Percentiles rank a stretch among this genome's conserved stretches.
Evolutionary conservation across 53 echinoderm and acorn worm species (phyloP).

Genomic region (Henricia sp.): DNA sequence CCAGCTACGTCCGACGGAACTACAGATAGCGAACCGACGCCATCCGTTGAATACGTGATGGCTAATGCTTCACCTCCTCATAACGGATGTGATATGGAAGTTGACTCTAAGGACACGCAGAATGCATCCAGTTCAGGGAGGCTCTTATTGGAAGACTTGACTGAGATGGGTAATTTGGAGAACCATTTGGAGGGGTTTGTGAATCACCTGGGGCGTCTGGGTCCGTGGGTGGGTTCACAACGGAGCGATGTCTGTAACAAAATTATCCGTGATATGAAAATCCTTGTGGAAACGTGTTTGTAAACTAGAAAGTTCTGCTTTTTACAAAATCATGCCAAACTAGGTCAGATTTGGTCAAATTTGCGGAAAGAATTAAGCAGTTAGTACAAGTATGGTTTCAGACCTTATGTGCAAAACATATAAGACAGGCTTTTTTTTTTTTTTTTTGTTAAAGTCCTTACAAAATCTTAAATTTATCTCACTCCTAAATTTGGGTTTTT

Average conservation of each 20-base stretch:
- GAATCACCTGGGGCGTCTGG: conserved; percentile 45
- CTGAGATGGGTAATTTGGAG: conserved; percentile 20
- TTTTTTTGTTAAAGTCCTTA: too few relatives aligned
- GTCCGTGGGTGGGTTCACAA: conserved; percentile 53
- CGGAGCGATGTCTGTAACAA: conserved; percentile 32
- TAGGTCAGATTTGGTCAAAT: too few relatives aligned
- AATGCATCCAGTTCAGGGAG: background rate
- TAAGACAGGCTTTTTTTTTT: too few relatives aligned
- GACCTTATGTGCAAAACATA: too few relatives aligned
- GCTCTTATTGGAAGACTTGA: conserved; percentile 40
- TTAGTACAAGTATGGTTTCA: too few relatives aligned
- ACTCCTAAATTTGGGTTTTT: too few relatives aligned
- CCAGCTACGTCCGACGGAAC: background rate
- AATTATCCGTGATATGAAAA: conserved; percentile 27
- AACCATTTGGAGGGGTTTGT: conserved; percentile 43
- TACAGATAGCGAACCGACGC: too few relatives aligned
- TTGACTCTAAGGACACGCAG: background rate
- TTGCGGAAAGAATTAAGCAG: too few relatives aligned
- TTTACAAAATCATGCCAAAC: too few relatives aligned
- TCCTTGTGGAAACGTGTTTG: conserved; percentile 18
- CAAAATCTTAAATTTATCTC: too few relatives aligned
- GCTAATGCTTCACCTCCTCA: background rate
- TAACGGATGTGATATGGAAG: background rate
- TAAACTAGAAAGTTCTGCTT: too few relatives aligned
- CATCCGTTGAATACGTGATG: conserved; percentile 8